A percentile compares a stretch with the other conserved stretches of the same genome.
Conservation (phyloP, 2,888 invertebrate genomes). For the Cataglyphis altisquamis region DNA sequence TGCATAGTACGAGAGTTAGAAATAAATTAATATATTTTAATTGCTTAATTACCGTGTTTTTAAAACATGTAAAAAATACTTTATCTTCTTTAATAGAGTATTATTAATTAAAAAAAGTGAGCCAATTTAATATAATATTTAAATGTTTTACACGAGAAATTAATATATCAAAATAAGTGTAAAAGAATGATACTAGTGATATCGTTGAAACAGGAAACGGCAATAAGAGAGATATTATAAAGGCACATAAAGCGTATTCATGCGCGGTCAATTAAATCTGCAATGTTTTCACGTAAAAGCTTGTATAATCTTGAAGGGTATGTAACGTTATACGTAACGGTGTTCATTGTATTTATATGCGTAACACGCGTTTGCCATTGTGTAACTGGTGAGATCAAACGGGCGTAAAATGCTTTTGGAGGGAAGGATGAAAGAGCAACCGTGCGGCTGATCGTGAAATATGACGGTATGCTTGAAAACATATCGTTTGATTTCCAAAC, state of each 20-base stretch:
- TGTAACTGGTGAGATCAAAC: constrained; percentile 49
- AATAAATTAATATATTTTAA: constrained; percentile 11
- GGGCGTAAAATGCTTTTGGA: constrained; percentile 42
- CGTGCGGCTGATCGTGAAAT: constrained; percentile 47
- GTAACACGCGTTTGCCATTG: constrained; percentile 22
- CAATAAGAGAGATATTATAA: constrained; percentile 19
- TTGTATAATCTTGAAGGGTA: constrained; percentile 27
- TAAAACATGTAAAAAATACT: neutral
- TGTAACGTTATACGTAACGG: constrained; percentile 14
- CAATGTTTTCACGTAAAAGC: constrained; percentile 38
- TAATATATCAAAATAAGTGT: neutral
- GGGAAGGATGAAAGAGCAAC: constrained; percentile 42
- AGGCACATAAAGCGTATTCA: neutral
- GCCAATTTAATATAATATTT: neutral
- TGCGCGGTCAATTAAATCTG: constrained; percentile 37
- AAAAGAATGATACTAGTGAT: neutral
- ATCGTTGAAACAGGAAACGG: neutral
- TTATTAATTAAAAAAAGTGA: neutral
- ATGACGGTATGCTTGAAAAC: constrained; percentile 31
- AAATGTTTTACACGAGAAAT: neutral
- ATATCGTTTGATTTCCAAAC: constrained; percentile 39
- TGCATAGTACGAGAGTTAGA: neutral
- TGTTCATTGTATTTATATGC: constrained; percentile 12
- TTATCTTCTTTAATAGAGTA: neutral
- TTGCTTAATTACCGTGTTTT: neutral